These are phyloP conservation scores for Sclerodermus sp. DNA, from an alignment of 2,888 invertebrate genomes.

Conservation along the genomic window DNA sequence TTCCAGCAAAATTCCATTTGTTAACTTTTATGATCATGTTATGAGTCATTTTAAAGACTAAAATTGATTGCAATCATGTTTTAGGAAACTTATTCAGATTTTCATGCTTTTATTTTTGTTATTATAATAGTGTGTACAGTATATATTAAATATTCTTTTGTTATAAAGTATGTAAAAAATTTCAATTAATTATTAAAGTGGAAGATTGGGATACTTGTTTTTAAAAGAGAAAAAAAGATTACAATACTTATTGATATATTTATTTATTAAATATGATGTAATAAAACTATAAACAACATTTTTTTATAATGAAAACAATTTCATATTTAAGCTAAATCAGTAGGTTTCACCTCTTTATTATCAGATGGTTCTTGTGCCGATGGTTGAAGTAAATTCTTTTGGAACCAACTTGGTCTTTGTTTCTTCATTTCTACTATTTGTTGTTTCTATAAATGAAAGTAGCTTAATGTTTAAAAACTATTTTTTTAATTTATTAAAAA, in stretches of 20 bases:
- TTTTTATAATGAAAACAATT: not conserved
- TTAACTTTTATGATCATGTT: slow-evolving; percentile 74
- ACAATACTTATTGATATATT: too few species aligned
- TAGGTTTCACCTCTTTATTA: slow-evolving; percentile 75
- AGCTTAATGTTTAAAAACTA: too few species aligned
- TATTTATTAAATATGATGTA: not conserved
- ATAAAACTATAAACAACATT: not conserved
- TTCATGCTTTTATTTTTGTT: too few species aligned
- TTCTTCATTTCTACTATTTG: slow-evolving; percentile 84
- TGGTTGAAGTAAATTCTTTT: slow-evolving; percentile 79
- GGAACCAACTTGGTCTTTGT: slow-evolving; percentile 85
- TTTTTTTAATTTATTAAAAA: not conserved
- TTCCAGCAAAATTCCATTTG: slow-evolving; percentile 63
- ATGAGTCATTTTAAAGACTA: slow-evolving; percentile 72
- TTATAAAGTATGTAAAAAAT: too few species aligned
- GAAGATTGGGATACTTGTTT: too few species aligned
- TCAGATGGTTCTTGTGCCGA: slow-evolving; percentile 72
- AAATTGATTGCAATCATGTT: too few species aligned
- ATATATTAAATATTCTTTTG: too few species aligned
- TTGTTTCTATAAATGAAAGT: slow-evolving; percentile 62
- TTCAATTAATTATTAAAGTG: too few species aligned
- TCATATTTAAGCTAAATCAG: slow-evolving; percentile 59
- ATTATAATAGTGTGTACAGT: too few species aligned
- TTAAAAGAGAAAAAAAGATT: too few species aligned
- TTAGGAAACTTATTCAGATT: too few species aligned